phyloP scores from a whole-genome alignment of 2,888 invertebrate genomes.

The Itoplectis maculator region DNA sequence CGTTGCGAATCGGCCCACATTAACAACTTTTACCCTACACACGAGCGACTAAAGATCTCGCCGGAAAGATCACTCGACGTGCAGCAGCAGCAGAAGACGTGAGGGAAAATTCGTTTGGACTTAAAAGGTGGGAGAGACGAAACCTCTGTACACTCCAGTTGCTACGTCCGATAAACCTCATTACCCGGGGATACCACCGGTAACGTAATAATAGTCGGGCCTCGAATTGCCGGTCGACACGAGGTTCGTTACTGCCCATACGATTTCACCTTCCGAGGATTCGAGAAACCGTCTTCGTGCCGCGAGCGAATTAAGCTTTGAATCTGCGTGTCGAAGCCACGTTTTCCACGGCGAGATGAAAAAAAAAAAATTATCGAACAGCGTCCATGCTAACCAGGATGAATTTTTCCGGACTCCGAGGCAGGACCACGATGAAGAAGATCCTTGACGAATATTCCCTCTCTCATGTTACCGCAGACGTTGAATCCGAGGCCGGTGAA shows the following conservation, averaged over 20 bases:
- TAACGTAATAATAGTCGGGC: constrained; percentile 44
- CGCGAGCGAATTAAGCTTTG: not conserved
- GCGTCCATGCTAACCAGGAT: constrained; percentile 87
- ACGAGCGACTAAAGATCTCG: constrained; percentile 6
- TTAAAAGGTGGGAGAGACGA: constrained; percentile 5
- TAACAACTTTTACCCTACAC: no score
- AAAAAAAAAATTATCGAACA: no score
- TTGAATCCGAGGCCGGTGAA: constrained; percentile 95
- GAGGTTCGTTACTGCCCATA: constrained; percentile 7
- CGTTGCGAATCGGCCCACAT: no score
- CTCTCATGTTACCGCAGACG: constrained; percentile 95
- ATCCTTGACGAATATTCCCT: constrained; percentile 95
- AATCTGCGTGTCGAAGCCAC: no score
- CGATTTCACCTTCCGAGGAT: constrained; percentile 23
- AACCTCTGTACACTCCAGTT: constrained; percentile 70
- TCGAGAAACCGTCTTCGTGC: not conserved
- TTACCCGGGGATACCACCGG: constrained; percentile 40
- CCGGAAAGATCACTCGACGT: not conserved
- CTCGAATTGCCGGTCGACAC: constrained; percentile 30
- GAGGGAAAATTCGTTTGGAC: not conserved
- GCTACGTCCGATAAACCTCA: constrained; percentile 66
- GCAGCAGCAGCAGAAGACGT: no score
- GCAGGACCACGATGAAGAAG: constrained; percentile 95
- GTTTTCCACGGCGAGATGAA: no score
- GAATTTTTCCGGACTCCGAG: constrained; percentile 92